A percentile compares a stretch with the other conserved stretches of the same genome.
Evolutionary conservation across 2,888 invertebrate genomes (phyloP).

Genomic region (Trachelus troglodyta): DNA sequence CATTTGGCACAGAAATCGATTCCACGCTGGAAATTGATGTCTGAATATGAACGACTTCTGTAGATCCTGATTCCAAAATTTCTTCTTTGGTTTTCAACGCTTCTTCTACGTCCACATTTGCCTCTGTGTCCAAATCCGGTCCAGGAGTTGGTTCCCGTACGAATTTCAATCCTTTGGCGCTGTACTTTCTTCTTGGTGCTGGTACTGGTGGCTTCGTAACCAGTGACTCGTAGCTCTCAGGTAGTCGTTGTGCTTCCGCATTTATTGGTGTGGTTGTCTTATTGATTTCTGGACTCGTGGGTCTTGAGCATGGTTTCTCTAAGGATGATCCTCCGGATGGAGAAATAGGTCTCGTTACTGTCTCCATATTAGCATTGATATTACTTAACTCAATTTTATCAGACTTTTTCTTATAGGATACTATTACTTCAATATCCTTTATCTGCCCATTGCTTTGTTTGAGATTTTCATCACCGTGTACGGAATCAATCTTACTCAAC

Average conservation of each 20-base stretch:
- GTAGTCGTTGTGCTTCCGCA: constrained; percentile 43
- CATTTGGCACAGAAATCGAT: not conserved
- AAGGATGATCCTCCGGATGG: not conserved
- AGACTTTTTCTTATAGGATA: not conserved
- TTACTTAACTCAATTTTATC: not conserved
- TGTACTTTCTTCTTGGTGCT: constrained; percentile 44
- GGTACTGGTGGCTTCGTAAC: constrained; percentile 27
- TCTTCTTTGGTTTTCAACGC: not conserved
- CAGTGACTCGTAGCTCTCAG: constrained; percentile 39
- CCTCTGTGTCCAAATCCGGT: constrained; percentile 41
- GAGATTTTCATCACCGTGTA: not conserved
- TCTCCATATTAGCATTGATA: not conserved
- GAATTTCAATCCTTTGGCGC: constrained; percentile 47
- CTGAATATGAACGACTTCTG: not conserved
- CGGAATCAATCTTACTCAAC: not conserved
- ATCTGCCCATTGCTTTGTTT: not conserved
- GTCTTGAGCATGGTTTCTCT: constrained; percentile 21
- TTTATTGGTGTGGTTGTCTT: constrained; percentile 35
- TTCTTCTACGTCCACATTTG: not conserved
- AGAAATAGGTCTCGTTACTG: not conserved
- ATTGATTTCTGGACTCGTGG: constrained; percentile 35
- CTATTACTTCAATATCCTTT: not conserved
- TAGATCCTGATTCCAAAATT: not conserved
- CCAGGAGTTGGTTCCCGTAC: constrained; percentile 56
- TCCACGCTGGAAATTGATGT: not conserved